Conservation (phyloP, 1,140 invertebrate genomes). For the Stegodyphus dumicola region DNA sequence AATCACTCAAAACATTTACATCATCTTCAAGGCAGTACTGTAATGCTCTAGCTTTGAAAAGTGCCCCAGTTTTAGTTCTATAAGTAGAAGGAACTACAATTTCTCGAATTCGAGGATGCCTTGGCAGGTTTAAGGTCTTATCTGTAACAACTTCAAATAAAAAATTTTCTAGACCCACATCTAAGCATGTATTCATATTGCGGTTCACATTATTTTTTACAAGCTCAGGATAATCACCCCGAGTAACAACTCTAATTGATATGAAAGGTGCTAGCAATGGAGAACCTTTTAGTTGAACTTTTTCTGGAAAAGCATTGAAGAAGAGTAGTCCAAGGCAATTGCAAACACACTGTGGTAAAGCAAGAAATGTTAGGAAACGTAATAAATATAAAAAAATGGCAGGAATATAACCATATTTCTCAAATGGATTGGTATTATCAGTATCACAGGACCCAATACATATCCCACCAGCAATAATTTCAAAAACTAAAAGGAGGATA, state of each 20-base stretch:
- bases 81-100: constrained; percentile 89
- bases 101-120: constrained; percentile 80
- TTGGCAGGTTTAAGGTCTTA: constrained; percentile 77
- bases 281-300: constrained; percentile 88
- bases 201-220: constrained; percentile 87
- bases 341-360: constrained; percentile 80
- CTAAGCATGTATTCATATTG: constrained; percentile 90
- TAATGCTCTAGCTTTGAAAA: constrained; percentile 94
- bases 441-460: constrained; percentile 73
- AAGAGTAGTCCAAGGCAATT: constrained; percentile 91
- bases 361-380: constrained; percentile 85
- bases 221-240: constrained; percentile 93
- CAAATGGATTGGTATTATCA: constrained; percentile 79
- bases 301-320: constrained; percentile 95
- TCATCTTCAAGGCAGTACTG: constrained; percentile 96
- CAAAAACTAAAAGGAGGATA: constrained; percentile 71
- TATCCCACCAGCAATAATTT: constrained; percentile 83
- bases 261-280: constrained; percentile 93
- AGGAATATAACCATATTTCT: constrained; percentile 79
- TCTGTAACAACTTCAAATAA: constrained; percentile 98
- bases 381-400: constrained; percentile 79
- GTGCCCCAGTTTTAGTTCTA: constrained; percentile 86
- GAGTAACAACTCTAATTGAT: constrained; percentile 93
- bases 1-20: constrained; percentile 87
- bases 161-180: constrained; percentile 94